Evolutionary conservation across 2,888 invertebrate species (phyloP).

Genomic region (Drepanosiphum platanoidis): DNA sequence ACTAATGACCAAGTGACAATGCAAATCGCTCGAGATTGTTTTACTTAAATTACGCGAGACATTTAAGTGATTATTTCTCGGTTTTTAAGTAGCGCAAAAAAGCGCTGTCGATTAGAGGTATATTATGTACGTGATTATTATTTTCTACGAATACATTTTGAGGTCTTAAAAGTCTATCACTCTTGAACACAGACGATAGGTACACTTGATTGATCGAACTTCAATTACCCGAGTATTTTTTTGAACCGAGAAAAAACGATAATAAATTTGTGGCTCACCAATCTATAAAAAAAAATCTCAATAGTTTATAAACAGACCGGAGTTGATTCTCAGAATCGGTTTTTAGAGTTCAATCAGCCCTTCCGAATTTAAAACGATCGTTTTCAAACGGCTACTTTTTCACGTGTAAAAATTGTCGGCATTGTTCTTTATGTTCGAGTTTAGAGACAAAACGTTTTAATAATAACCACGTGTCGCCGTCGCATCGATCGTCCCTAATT

Average conservation of each 20-base stretch:
- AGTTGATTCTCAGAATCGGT: too few species aligned
- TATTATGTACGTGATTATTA: too few species aligned
- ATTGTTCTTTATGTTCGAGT: neutral
- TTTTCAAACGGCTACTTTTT: neutral
- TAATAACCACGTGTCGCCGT: neutral
- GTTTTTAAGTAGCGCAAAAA: neutral
- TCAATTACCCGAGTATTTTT: too few species aligned
- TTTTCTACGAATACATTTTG: neutral
- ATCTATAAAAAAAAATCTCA: too few species aligned
- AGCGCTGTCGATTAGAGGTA: too few species aligned
- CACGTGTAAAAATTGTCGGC: neutral
- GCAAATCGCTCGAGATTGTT: slow-evolving; percentile 6
- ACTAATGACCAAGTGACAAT: neutral
- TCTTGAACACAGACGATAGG: too few species aligned
- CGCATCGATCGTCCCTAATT: neutral
- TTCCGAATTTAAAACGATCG: too few species aligned
- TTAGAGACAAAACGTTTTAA: neutral
- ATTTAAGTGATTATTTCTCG: neutral
- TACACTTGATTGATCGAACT: too few species aligned
- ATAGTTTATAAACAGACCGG: too few species aligned
- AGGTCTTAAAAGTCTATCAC: neutral
- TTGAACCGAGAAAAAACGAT: too few species aligned
- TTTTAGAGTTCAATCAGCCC: too few species aligned
- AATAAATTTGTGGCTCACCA: too few species aligned
- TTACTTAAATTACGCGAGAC: neutral